These are phyloP conservation scores for Pituophis catenifer DNA, from an alignment of 2,113 vertebrate genomes.

Conservation along the genomic window DNA sequence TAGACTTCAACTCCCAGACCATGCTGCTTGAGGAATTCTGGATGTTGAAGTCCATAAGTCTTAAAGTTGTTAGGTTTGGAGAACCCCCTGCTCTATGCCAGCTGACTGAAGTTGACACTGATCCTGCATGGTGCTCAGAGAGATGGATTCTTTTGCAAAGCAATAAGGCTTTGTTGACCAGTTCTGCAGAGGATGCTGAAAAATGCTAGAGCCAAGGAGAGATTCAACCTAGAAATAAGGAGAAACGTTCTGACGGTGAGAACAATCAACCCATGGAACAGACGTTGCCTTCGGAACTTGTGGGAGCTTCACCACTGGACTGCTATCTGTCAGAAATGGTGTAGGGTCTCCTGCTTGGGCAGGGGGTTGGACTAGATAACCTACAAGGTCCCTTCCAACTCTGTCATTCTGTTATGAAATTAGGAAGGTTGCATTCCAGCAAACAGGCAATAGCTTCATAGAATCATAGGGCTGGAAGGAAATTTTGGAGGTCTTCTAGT, in stretches of 20 bases:
- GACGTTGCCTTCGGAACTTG: too few relatives aligned
- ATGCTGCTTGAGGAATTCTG: background rate
- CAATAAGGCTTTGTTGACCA: background rate
- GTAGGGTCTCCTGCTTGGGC: too few relatives aligned
- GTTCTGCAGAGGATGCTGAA: background rate
- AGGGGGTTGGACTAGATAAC: too few relatives aligned
- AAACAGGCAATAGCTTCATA: background rate
- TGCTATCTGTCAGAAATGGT: too few relatives aligned
- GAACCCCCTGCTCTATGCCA: background rate
- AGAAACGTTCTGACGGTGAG: too few relatives aligned
- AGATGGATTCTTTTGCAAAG: background rate
- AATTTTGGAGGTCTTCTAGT: too few relatives aligned
- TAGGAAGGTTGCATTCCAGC: background rate
- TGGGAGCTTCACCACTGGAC: too few relatives aligned
- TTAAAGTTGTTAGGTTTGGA: background rate
- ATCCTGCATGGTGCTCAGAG: background rate
- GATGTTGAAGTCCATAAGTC: background rate
- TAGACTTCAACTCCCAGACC: background rate
- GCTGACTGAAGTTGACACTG: background rate
- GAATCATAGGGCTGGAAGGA: too few relatives aligned
- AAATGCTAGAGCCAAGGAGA: too few relatives aligned
- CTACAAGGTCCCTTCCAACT: too few relatives aligned
- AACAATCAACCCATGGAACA: too few relatives aligned
- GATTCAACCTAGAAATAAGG: too few relatives aligned
- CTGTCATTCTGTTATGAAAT: background rate